Evolutionary conservation across 2,888 invertebrate genomes (phyloP).

Genomic region (Andrena bicolor): DNA sequence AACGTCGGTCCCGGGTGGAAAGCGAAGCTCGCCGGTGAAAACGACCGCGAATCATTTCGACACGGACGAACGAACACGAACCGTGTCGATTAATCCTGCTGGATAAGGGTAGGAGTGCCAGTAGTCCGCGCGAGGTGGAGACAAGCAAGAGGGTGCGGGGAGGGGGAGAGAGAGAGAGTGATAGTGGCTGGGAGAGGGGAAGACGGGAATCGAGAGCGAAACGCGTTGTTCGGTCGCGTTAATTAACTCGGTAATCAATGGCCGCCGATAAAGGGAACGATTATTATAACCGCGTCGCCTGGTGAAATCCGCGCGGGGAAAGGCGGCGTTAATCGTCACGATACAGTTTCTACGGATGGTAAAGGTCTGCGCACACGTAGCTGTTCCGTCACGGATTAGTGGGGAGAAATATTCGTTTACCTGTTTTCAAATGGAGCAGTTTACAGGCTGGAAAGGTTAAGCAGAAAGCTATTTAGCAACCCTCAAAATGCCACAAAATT

Average conservation of each 20-base stretch:
- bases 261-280: slow-evolving; percentile 20
- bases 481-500: too few species aligned
- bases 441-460: too few species aligned
- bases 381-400: too few species aligned
- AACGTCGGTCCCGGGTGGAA: slow-evolving; percentile 19
- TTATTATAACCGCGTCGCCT: slow-evolving; percentile 17
- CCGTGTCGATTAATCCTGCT: not conserved
- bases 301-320: slow-evolving; percentile 22
- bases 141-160: not conserved
- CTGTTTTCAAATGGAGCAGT: too few species aligned
- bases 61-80: slow-evolving; percentile 6
- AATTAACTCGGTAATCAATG: slow-evolving; percentile 42
- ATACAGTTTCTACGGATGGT: slow-evolving; percentile 20
- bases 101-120: not conserved
- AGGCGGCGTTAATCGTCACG: slow-evolving; percentile 24
- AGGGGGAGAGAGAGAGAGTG: not conserved
- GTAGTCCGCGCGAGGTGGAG: not conserved
- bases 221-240: slow-evolving; percentile 23
- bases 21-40: slow-evolving; percentile 38
- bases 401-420: too few species aligned
- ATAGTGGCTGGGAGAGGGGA: not conserved
- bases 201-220: slow-evolving; percentile 15
- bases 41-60: slow-evolving; percentile 43
- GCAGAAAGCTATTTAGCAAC: too few species aligned
- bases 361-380: not conserved